These are phyloP conservation scores for Phoenicopterus ruber DNA, from an alignment of 2,113 vertebrate genomes.

Conservation along the genomic window DNA sequence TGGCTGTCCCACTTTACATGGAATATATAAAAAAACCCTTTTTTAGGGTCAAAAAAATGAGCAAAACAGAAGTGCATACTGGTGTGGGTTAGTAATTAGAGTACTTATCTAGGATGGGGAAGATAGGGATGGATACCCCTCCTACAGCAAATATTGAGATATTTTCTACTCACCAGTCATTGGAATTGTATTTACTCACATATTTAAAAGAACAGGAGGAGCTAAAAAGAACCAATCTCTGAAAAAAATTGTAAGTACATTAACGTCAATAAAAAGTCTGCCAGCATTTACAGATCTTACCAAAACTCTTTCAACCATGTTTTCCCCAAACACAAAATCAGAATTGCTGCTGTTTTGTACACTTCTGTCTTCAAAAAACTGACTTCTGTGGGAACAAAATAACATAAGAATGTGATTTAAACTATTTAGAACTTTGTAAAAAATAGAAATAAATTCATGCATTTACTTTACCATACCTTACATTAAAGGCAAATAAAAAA, in stretches of 20 bases:
- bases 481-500: neutral
- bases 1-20: neutral
- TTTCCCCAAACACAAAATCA: slow-evolving; percentile 85
- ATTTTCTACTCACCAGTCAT: neutral
- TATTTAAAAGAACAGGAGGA: neutral
- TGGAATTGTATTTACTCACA: neutral
- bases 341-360: slow-evolving; percentile 28
- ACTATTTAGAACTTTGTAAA: neutral
- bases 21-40: neutral
- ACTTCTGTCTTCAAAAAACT: slow-evolving; percentile 28
- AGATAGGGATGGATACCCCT: neutral
- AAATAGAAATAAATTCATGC: neutral
- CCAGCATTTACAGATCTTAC: slow-evolving; percentile 59
- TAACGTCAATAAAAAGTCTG: neutral
- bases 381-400: slow-evolving; percentile 58
- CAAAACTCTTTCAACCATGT: slow-evolving; percentile 85
- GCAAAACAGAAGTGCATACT: neutral
- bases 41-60: neutral
- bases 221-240: neutral
- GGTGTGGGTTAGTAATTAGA: neutral
- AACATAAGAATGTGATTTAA: neutral
- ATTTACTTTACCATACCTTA: neutral
- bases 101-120: neutral
- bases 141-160: neutral
- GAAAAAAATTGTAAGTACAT: neutral